Percentiles rank a stretch among this genome's conserved stretches.
Conservation (phyloP, 23 tunicate genomes). For the Phallusia fumigata region DNA sequence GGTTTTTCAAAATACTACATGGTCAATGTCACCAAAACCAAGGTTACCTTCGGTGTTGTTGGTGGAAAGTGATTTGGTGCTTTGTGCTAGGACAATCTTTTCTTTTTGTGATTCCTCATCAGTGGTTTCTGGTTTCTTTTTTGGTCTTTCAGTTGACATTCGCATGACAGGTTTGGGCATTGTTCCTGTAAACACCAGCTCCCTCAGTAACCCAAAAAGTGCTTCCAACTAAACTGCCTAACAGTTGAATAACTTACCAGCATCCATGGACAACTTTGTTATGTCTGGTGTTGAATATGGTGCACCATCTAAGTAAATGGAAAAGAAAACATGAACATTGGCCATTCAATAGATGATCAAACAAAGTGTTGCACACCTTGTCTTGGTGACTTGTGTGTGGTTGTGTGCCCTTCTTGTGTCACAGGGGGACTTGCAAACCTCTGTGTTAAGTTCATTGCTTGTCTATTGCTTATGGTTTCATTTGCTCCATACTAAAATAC, state of each 20-base stretch:
- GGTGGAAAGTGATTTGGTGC: background rate
- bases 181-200: background rate
- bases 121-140: background rate
- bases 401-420: background rate
- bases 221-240: background rate
- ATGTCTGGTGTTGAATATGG: conserved; percentile 14
- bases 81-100: background rate
- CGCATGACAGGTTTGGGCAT: conserved; percentile 1
- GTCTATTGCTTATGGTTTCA: background rate
- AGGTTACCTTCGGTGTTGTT: background rate
- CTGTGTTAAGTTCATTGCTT: background rate
- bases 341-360: too few relatives aligned
- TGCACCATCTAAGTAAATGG: background rate
- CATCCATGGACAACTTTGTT: conserved; percentile 8
- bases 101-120: background rate
- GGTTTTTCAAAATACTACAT: too few relatives aligned
- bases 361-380: background rate
- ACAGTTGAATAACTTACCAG: background rate
- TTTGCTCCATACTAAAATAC: conserved; percentile 2
- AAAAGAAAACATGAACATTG: too few relatives aligned
- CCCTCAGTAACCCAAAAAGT: background rate
- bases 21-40: too few relatives aligned
- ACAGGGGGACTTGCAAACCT: background rate
- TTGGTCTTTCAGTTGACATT: background rate
- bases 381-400: background rate